Conservation (phyloP, 2,797 vertebrate species). For the Odontamblyopus lacepedii region DNA sequence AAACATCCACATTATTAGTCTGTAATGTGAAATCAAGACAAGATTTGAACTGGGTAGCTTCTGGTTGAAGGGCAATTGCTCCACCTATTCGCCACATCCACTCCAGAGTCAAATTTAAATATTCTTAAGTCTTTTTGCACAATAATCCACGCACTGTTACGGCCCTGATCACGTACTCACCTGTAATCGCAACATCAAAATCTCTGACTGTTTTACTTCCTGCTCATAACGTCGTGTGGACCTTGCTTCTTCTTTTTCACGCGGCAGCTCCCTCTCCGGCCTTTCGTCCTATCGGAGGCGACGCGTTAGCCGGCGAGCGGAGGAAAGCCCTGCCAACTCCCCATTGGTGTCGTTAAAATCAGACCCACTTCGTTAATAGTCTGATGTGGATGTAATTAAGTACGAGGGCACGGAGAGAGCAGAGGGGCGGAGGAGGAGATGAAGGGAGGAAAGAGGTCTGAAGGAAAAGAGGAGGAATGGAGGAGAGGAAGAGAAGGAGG, state of each 20-base stretch:
- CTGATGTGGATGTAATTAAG: slow-evolving; percentile 77
- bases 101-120: not conserved
- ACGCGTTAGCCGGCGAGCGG: slow-evolving; percentile 39
- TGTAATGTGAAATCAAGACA: too few relatives aligned
- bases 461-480: not conserved
- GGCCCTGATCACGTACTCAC: not conserved
- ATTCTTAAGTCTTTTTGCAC: not conserved
- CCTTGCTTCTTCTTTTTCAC: not conserved
- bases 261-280: slow-evolving; percentile 1
- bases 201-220: not conserved
- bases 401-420: slow-evolving; percentile 42
- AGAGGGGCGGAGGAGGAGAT: not conserved
- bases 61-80: not conserved
- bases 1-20: not conserved
- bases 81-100: not conserved
- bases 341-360: slow-evolving; percentile 71
- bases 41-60: not conserved
- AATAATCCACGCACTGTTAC: not conserved
- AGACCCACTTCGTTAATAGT: slow-evolving; percentile 67
- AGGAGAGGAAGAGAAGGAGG: not conserved
- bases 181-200: not conserved
- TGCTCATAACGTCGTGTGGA: not conserved
- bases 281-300: slow-evolving; percentile 43
- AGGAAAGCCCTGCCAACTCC: slow-evolving; percentile 56
- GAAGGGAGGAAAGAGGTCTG: not conserved